These are phyloP conservation scores for Cephus cinctus DNA, from an alignment of 1,140 invertebrate species.

Conservation along the genomic window DNA sequence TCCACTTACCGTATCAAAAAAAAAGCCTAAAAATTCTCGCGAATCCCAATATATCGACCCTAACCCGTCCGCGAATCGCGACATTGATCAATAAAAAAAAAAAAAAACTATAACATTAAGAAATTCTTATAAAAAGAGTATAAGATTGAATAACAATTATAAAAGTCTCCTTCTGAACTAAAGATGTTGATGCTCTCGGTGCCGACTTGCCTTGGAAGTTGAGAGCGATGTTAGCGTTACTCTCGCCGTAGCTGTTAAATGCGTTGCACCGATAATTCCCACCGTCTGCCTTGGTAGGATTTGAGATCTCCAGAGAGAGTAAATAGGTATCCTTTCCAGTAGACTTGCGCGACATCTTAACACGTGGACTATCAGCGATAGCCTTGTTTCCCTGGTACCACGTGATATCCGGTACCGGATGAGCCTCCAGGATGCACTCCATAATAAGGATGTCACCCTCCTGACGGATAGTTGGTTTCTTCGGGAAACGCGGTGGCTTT, in stretches of 20 bases:
- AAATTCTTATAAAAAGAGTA: no score
- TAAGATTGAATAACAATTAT: no score
- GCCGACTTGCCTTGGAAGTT: constrained; percentile 96
- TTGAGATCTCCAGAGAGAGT: constrained; percentile 87
- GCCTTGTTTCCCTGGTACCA: constrained; percentile 90
- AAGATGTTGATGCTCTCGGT: no score
- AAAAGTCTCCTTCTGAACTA: no score
- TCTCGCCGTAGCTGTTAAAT: constrained; percentile 97
- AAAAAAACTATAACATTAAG: no score
- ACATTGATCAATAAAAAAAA: no score
- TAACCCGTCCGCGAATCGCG: no score
- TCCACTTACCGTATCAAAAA: no score
- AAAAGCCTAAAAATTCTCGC: no score
- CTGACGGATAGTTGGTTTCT: constrained; percentile 95
- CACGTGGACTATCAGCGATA: constrained; percentile 76
- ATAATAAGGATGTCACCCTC: constrained; percentile 91
- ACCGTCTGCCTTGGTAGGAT: constrained; percentile 92
- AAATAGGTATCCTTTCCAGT: constrained; percentile 87
- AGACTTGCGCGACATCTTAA: constrained; percentile 83
- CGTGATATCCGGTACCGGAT: constrained; percentile 91
- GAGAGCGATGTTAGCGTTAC: constrained; percentile 98
- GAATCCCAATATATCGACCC: no score
- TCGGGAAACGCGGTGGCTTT: constrained; percentile 93
- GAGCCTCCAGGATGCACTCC: constrained; percentile 93
- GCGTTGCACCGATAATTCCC: constrained; percentile 99